Conservation (phyloP, 2,797 vertebrate genomes). For the Myotis myotis region DNA sequence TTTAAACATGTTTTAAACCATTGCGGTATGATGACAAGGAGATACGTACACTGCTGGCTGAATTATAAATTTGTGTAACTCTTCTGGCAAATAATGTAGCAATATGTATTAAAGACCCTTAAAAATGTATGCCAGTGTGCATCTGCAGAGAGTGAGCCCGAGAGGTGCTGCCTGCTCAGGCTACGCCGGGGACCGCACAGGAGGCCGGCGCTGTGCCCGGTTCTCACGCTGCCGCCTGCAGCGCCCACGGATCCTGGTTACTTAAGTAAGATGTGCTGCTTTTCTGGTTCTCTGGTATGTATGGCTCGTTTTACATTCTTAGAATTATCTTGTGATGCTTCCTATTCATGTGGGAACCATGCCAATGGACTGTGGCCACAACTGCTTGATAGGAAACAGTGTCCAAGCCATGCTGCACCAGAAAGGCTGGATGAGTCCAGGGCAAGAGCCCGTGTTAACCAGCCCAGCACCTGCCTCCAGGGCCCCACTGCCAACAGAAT, state of each 20-base stretch:
- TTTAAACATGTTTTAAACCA: not conserved
- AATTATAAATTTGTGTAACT: not conserved
- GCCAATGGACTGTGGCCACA: not conserved
- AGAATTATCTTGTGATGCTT: not conserved
- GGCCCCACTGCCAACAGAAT: too few relatives aligned
- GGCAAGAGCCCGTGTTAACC: not conserved
- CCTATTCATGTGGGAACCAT: not conserved
- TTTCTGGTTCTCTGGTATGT: not conserved
- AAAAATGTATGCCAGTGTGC: not conserved
- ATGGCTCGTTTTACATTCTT: not conserved
- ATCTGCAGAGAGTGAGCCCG: too few relatives aligned
- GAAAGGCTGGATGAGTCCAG: not conserved
- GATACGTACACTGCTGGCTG: not conserved
- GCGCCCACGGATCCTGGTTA: not conserved
- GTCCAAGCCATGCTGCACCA: not conserved
- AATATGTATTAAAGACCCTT: not conserved
- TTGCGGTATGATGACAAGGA: not conserved
- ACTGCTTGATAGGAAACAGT: not conserved
- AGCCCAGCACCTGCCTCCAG: not conserved
- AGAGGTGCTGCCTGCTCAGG: too few relatives aligned
- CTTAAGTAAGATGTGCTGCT: not conserved
- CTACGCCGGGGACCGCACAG: fast-evolving
- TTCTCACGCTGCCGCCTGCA: not conserved
- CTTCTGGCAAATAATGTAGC: not conserved
- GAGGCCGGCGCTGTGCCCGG: fast-evolving